Evolutionary conservation across 1,140 invertebrate genomes (phyloP).

Genomic region (Aphis gossypii): DNA sequence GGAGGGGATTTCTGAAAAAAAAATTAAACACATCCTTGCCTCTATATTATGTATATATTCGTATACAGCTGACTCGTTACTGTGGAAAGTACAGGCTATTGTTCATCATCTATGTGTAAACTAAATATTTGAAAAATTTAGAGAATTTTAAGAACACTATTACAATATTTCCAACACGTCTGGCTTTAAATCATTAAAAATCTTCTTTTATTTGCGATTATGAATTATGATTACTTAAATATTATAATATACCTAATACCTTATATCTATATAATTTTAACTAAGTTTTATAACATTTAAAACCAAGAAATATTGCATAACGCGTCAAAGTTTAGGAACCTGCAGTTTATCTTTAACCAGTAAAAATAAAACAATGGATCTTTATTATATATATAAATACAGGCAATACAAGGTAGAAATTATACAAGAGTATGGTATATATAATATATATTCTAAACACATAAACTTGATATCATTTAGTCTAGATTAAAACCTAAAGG

Average conservation of each 20-base stretch:
- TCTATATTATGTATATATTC: neutral
- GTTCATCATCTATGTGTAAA: neutral
- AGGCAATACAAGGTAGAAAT: neutral
- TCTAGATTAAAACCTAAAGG: neutral
- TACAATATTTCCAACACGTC: neutral
- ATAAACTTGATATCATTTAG: neutral
- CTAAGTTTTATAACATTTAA: neutral
- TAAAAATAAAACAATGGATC: neutral
- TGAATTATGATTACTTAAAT: neutral
- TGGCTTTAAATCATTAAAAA: neutral
- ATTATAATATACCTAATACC: neutral
- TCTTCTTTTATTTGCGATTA: neutral
- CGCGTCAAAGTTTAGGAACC: neutral
- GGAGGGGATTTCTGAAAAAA: slow-evolving; percentile 47
- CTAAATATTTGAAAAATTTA: slow-evolving; percentile 40
- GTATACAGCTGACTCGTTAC: slow-evolving; percentile 40
- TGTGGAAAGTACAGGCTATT: slow-evolving; percentile 44
- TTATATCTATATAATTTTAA: neutral
- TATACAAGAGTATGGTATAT: neutral
- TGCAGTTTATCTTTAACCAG: neutral
- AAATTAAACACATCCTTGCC: slow-evolving; percentile 35
- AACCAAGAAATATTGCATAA: neutral
- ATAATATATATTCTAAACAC: neutral
- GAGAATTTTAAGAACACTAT: neutral
- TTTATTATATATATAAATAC: neutral